phyloP scores from a whole-genome alignment of 2,113 vertebrate species.

The Oryctolagus cuniculus region DNA sequence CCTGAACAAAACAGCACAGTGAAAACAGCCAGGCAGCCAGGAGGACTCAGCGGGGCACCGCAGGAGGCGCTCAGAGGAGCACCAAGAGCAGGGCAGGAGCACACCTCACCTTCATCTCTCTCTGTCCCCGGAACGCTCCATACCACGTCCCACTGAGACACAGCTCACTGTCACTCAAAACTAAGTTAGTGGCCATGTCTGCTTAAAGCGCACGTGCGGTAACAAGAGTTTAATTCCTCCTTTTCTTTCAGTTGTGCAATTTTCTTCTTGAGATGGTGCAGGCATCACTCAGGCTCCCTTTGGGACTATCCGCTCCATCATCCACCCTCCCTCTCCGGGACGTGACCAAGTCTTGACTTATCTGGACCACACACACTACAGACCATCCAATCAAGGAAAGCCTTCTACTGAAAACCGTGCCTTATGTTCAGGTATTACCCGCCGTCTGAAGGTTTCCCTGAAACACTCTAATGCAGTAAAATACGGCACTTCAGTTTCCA shows the following conservation, averaged over 20 bases:
- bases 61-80: neutral
- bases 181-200: neutral
- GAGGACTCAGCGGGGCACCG: neutral
- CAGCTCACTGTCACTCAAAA: conserved; percentile 36
- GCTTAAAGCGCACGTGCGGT: neutral
- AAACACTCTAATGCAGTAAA: neutral
- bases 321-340: conserved; percentile 6
- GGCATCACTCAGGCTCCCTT: neutral
- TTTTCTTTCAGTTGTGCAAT: neutral
- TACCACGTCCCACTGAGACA: neutral
- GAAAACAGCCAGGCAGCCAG: neutral
- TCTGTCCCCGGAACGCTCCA: neutral
- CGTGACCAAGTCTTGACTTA: neutral
- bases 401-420: neutral
- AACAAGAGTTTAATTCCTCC: conserved; percentile 18
- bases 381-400: neutral
- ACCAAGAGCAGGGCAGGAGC: neutral
- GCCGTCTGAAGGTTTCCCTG: conserved; percentile 4
- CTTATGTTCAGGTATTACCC: conserved; percentile 28
- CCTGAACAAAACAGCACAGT: neutral
- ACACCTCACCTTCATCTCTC: neutral
- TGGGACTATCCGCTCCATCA: neutral
- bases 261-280: conserved; percentile 4
- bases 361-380: neutral
- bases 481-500: neutral